Conservation (phyloP, 2,113 vertebrate species). For the Chionomys nivalis region DNA sequence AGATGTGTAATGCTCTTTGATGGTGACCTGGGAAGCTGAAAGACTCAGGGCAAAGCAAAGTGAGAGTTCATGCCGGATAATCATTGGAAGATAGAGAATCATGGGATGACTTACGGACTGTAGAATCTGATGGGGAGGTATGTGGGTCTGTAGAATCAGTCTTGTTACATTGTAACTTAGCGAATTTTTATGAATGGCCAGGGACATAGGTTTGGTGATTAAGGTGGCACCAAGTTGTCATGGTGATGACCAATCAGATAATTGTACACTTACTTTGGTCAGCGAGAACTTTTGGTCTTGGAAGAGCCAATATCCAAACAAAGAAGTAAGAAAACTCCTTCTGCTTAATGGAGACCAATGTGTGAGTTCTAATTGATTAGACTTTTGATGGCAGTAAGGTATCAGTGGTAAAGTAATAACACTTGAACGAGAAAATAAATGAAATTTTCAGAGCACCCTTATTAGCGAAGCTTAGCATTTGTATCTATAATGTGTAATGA, state of each 20-base stretch:
- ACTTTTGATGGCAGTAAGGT: neutral
- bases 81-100: neutral
- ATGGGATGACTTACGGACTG: neutral
- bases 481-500: slow-evolving; percentile 44
- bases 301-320: neutral
- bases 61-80: neutral
- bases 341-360: neutral
- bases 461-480: slow-evolving; percentile 62
- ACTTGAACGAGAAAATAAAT: slow-evolving; percentile 55
- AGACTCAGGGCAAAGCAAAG: neutral
- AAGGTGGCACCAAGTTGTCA: neutral
- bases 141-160: neutral
- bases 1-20: neutral
- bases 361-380: neutral
- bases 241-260: neutral
- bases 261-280: neutral
- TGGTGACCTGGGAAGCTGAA: neutral
- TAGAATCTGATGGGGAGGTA: neutral
- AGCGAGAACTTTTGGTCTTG: neutral
- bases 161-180: neutral
- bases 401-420: neutral
- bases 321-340: neutral
- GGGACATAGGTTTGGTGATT: neutral
- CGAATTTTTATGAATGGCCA: neutral
- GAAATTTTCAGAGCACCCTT: slow-evolving; percentile 29